A percentile compares a stretch with the other conserved stretches of the same genome.
Conservation (phyloP, 2,888 invertebrate genomes). For the Augochlorella aurata region DNA sequence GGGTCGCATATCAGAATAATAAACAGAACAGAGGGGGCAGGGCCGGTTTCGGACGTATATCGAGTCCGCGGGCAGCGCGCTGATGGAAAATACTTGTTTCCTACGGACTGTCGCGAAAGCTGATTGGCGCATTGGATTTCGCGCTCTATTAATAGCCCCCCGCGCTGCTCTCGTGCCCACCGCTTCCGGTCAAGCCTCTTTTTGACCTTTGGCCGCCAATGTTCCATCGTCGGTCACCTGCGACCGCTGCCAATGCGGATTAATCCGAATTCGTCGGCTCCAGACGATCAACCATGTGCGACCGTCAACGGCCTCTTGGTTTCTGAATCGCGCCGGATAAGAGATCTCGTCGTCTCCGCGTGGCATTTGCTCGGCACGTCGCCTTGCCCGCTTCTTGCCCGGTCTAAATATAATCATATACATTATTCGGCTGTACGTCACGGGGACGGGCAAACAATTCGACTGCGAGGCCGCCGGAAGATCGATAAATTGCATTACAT, state of each 20-base stretch:
- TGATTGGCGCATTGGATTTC: conserved; percentile 74
- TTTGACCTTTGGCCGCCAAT: conserved; percentile 12
- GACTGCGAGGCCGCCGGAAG: conserved; percentile 5
- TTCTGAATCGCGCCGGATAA: not conserved
- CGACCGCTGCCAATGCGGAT: not conserved
- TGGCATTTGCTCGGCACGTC: not conserved
- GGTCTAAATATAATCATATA: conserved; percentile 19
- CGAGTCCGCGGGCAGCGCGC: conserved; percentile 61
- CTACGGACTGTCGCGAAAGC: conserved; percentile 75
- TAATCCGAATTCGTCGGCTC: conserved; percentile 27
- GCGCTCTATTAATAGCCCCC: conserved; percentile 73
- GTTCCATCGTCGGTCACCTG: not conserved
- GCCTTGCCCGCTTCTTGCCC: not conserved
- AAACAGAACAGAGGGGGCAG: conserved; percentile 33
- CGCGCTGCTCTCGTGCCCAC: conserved; percentile 58
- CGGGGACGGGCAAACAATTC: conserved; percentile 50
- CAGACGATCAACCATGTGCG: not conserved
- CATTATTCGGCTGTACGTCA: conserved; percentile 55
- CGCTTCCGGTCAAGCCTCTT: conserved; percentile 14
- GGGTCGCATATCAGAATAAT: conserved; percentile 47
- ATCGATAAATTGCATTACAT: conserved; percentile 58
- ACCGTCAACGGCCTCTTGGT: not conserved
- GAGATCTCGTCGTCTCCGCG: no score
- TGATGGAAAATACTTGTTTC: conserved; percentile 80
- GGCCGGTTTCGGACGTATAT: conserved; percentile 59